These are phyloP conservation scores for Anoplius nigerrimus DNA, from an alignment of 2,888 invertebrate species.

Conservation along the genomic window DNA sequence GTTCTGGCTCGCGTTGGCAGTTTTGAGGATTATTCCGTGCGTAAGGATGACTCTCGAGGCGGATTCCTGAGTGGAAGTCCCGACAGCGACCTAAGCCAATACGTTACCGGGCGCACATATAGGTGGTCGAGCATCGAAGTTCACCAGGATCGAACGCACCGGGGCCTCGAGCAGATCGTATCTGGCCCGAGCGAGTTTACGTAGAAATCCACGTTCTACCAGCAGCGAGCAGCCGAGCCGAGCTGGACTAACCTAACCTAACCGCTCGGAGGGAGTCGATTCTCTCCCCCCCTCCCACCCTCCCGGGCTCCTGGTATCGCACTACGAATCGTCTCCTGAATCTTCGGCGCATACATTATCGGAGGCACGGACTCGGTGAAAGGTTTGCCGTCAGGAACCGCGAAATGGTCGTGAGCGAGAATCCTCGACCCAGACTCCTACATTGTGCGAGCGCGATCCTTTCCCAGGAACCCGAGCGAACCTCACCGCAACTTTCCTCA, in stretches of 20 bases:
- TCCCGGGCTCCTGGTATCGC: slow-evolving; percentile 72
- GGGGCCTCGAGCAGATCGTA: slow-evolving; percentile 62
- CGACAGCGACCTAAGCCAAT: slow-evolving; percentile 53
- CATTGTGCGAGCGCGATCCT: too few relatives aligned
- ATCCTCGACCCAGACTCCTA: too few relatives aligned
- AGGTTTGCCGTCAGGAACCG: slow-evolving; percentile 40
- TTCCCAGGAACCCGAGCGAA: too few relatives aligned
- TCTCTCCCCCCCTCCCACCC: slow-evolving; percentile 47
- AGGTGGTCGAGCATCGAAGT: slow-evolving; percentile 58
- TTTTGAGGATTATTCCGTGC: too few relatives aligned
- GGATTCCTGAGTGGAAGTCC: slow-evolving; percentile 28
- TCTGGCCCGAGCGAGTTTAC: slow-evolving; percentile 68
- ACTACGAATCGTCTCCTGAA: slow-evolving; percentile 71
- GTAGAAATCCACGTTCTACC: slow-evolving; percentile 68
- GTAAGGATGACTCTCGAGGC: slow-evolving; percentile 3
- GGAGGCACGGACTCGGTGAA: slow-evolving; percentile 41
- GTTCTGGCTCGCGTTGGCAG: too few relatives aligned
- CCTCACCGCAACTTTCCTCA: too few relatives aligned
- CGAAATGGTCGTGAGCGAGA: slow-evolving; percentile 36
- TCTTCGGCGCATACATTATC: slow-evolving; percentile 71
- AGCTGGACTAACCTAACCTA: slow-evolving; percentile 53
- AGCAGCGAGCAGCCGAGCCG: slow-evolving; percentile 26
- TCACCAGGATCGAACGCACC: slow-evolving; percentile 54
- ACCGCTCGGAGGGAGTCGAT: slow-evolving; percentile 49
- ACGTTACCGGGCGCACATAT: slow-evolving; percentile 42